Conservation (phyloP, 1,140 invertebrate species). For the Trachymyrmex septentrionalis region DNA sequence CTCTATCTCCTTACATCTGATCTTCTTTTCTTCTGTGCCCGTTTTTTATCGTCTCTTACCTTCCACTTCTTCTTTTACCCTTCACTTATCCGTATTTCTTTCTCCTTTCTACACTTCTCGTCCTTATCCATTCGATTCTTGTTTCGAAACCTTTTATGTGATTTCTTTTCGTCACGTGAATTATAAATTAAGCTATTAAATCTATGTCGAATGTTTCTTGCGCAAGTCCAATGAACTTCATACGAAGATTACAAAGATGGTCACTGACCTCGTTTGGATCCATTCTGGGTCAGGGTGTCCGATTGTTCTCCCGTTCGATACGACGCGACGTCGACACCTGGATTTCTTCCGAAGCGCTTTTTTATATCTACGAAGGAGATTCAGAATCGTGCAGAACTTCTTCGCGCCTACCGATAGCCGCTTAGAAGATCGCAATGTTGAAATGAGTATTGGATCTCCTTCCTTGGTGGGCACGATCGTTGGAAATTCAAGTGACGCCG, state of each 20-base stretch:
- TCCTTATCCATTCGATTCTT: conserved; percentile 29
- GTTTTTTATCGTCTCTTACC: conserved; percentile 55
- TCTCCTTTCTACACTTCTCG: conserved; percentile 21
- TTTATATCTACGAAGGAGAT: conserved; percentile 37
- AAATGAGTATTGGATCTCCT: conserved; percentile 68
- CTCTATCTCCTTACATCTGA: conserved; percentile 37
- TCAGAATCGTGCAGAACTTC: conserved; percentile 49
- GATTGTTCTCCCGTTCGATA: conserved; percentile 35
- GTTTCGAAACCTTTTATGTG: conserved; percentile 13
- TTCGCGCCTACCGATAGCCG: conserved; percentile 73
- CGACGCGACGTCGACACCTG: conserved; percentile 62
- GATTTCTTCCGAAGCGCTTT: conserved; percentile 62
- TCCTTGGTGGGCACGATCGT: conserved; percentile 73
- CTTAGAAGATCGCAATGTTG: conserved; percentile 56
- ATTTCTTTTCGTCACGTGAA: conserved; percentile 76
- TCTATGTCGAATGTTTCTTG: conserved; percentile 78
- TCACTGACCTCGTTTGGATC: conserved; percentile 60
- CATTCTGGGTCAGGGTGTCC: conserved; percentile 30
- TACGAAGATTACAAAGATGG: conserved; percentile 64
- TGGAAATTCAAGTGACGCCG: conserved; percentile 77
- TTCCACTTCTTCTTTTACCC: conserved; percentile 66
- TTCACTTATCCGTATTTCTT: conserved; percentile 61
- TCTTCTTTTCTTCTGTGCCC: conserved; percentile 53
- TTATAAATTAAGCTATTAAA: conserved; percentile 86
- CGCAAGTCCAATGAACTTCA: conserved; percentile 22